Evolutionary conservation across 2,888 invertebrate species (phyloP), one percentile per base, ranked within the genome.

Genomic region (Meiosimyza decipiens): DNA sequence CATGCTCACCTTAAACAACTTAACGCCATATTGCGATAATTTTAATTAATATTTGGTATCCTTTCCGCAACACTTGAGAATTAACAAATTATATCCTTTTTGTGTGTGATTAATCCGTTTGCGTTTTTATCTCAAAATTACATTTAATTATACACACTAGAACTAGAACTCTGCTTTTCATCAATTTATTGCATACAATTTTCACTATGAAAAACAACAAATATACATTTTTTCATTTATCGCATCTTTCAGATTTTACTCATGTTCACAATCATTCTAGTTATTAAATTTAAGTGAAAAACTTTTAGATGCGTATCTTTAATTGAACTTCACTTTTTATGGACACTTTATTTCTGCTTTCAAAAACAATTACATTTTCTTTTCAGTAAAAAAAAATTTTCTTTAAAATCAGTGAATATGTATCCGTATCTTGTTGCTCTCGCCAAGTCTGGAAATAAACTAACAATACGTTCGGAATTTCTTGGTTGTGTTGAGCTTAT

Each of bases 391-490:
- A 9, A 40, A 40, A 9, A 40, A 40, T 40, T 40, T 9, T 5
- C 40, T 40, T 40, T 5, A 9, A 40, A 40, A 40, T 9, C 6
- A 7, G 9, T 9, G 9, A 40, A 40, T 9, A 40, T 9, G 40
- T 55, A 57, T 69, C 68, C 62, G 60, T 40, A 3, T 16, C 18
- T 57, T 57, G 60, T 70, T 70, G 69, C 69, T 60, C 50, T 62
- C 50, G 12, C 52, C 40, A 70, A 33, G 60, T 70, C 69, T 70
- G 69, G 69, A 70, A 70, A 62, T 62, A 60, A 70, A 70, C 69
- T 70, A 70, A 70, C 69, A 70, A 70, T 50, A 52, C 69, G 69
- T 54, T 70, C 62, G 69, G 69, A 62, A 62, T 60, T 52, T 52
- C 40, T 51, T 62, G 62, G 52, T 40, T 60, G 33, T 62, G 33